Percentiles rank a stretch among this genome's conserved stretches.
Conservation (phyloP, 2,113 vertebrate genomes). For the Antechinus stuartii region DNA sequence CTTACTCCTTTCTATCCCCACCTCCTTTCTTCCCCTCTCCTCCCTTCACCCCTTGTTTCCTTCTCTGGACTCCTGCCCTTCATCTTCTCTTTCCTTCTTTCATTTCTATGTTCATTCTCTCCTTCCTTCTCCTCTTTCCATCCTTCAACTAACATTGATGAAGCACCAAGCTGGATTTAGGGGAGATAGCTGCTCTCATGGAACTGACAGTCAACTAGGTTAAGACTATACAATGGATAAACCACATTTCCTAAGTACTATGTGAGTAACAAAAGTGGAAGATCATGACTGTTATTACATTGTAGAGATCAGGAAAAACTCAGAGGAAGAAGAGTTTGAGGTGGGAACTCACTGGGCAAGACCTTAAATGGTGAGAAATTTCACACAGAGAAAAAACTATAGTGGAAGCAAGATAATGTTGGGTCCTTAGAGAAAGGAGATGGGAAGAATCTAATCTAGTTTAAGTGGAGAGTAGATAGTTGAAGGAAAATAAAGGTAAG, state of each 20-base stretch:
- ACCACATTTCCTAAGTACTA: background rate
- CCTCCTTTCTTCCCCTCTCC: accelerated
- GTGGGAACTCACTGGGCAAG: background rate
- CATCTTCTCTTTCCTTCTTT: background rate
- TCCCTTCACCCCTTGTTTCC: background rate
- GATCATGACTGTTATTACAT: background rate
- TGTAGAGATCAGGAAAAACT: background rate
- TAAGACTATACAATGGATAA: background rate
- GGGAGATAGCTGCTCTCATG: background rate
- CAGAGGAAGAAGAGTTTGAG: background rate
- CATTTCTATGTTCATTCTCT: background rate
- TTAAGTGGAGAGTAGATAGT: background rate
- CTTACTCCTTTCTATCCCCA: background rate
- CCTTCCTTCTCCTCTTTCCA: background rate
- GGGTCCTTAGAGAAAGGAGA: background rate
- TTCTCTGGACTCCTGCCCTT: background rate
- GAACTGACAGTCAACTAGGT: background rate
- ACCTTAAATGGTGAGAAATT: background rate
- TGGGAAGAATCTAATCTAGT: background rate
- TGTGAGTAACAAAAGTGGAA: background rate
- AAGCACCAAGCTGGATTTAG: background rate
- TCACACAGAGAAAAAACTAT: background rate
- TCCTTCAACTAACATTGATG: background rate
- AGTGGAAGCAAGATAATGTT: background rate
- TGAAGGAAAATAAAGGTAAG: background rate